phyloP scores from a whole-genome alignment of 2,797 vertebrate species.

The Phrynocephalus guinanensis region DNA sequence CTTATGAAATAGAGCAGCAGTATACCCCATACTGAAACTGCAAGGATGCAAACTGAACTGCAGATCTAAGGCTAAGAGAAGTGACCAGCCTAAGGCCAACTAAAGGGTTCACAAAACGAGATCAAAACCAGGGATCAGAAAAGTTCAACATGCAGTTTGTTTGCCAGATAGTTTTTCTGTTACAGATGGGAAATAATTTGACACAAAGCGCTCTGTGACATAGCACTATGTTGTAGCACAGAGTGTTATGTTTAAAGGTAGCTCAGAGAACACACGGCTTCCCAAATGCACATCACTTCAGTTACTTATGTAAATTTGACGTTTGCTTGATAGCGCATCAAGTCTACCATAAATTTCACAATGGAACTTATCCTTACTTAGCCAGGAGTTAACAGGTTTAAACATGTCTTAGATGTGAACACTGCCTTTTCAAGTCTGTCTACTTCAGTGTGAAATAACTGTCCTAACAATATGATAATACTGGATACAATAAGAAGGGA shows the following conservation, averaged over 20 bases:
- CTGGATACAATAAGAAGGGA: background rate
- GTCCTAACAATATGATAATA: constrained; percentile 19
- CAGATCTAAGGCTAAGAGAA: background rate
- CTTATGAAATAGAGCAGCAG: background rate
- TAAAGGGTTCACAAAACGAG: background rate
- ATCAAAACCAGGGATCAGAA: background rate
- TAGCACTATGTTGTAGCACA: too few species aligned
- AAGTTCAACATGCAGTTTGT: background rate
- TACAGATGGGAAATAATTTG: background rate
- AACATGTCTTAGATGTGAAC: background rate
- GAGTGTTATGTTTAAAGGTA: background rate
- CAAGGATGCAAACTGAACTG: background rate
- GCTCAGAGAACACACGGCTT: too few species aligned
- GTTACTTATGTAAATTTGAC: background rate
- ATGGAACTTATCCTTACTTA: background rate
- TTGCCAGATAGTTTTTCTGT: background rate
- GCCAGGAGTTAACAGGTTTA: background rate
- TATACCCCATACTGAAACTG: background rate
- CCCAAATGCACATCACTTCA: background rate
- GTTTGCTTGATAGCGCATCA: background rate
- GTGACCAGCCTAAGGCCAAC: background rate
- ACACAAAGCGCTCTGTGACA: background rate
- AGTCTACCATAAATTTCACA: background rate
- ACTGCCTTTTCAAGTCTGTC: constrained; percentile 20
- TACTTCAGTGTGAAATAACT: background rate